Conservation (phyloP, 2,888 invertebrate genomes). For the Danaus chrysippus region DNA sequence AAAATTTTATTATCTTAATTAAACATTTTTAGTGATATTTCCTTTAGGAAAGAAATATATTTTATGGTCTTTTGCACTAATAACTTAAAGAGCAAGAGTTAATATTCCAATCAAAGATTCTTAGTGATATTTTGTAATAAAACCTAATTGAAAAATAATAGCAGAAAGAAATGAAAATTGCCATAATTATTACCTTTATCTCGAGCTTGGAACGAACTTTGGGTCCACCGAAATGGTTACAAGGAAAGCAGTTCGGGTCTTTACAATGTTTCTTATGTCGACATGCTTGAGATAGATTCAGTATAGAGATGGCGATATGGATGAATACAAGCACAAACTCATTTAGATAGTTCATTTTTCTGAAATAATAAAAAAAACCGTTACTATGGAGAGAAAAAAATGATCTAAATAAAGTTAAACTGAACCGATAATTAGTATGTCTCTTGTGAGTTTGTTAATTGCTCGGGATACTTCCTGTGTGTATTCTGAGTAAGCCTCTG, state of each 20-base stretch:
- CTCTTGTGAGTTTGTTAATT: neutral
- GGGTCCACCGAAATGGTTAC: constrained; percentile 32
- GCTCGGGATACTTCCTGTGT: neutral
- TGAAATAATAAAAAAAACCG: neutral
- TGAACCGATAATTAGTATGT: neutral
- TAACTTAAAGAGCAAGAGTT: too few species aligned
- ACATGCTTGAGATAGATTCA: constrained; percentile 40
- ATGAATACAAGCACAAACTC: constrained; percentile 54
- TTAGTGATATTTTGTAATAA: too few species aligned
- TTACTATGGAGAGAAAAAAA: neutral
- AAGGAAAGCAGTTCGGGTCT: constrained; percentile 31
- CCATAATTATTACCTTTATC: constrained; percentile 16
- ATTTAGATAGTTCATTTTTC: constrained; percentile 43
- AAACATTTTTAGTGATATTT: too few species aligned
- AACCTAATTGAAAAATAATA: too few species aligned
- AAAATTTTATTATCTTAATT: too few species aligned
- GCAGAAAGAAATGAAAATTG: too few species aligned
- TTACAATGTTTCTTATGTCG: constrained; percentile 27
- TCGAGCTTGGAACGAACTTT: constrained; percentile 25
- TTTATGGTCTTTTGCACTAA: too few species aligned
- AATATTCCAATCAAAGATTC: too few species aligned
- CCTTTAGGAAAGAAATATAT: too few species aligned
- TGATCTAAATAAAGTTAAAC: neutral
- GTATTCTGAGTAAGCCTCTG: neutral
- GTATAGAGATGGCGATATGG: constrained; percentile 48